phyloP scores from a whole-genome alignment of 2,888 invertebrate species.

The Tholera decimalis region DNA sequence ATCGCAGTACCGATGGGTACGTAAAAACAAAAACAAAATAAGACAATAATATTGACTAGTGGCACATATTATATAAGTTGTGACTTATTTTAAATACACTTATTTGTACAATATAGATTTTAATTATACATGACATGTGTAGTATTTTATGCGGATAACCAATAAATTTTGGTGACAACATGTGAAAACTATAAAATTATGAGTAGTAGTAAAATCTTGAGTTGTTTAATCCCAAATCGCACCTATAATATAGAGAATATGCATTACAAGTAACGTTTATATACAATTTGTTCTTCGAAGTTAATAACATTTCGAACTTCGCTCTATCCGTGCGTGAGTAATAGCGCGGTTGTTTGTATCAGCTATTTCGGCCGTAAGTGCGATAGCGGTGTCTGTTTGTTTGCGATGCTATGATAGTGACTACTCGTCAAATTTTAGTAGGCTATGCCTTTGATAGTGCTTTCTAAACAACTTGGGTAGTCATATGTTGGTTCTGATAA shows the following conservation, averaged over 20 bases:
- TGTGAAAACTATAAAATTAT: not conserved
- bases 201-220: not conserved
- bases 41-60: slow-evolving; percentile 18
- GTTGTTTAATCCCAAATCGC: not conserved
- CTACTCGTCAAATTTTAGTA: not conserved
- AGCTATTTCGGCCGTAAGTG: slow-evolving; percentile 32
- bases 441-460: not conserved
- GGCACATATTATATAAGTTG: slow-evolving; percentile 12
- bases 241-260: not conserved
- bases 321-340: slow-evolving; percentile 48
- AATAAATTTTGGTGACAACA: not conserved
- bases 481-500: too few species aligned
- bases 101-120: too few species aligned
- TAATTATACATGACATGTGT: too few species aligned
- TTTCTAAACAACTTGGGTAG: too few species aligned
- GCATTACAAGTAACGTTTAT: slow-evolving; percentile 18
- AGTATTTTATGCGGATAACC: not conserved
- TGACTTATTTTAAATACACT: too few species aligned
- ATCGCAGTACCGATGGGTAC: not conserved
- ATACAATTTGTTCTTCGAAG: slow-evolving; percentile 39
- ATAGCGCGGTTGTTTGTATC: slow-evolving; percentile 36
- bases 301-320: slow-evolving; percentile 53
- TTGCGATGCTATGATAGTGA: slow-evolving; percentile 19
- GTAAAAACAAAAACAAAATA: slow-evolving; percentile 1
- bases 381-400: slow-evolving; percentile 64